These are phyloP conservation scores for Lepetodrilus schrolli DNA, from an alignment of 2,888 invertebrate genomes.

Conservation along the genomic window DNA sequence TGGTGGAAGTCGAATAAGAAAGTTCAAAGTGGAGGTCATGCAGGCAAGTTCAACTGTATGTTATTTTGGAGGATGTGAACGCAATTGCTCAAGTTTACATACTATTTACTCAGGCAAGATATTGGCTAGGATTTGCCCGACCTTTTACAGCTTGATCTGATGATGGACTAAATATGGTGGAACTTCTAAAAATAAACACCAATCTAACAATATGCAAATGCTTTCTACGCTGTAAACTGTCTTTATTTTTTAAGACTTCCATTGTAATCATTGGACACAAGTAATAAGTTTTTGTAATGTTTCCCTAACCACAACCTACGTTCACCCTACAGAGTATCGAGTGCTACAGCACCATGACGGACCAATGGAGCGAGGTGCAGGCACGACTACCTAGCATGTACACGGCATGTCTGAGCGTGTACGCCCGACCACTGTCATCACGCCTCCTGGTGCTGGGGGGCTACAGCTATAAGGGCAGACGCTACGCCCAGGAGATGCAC, in stretches of 20 bases:
- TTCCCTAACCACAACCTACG: not conserved
- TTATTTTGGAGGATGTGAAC: no score
- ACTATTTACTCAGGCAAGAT: no score
- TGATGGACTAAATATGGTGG: no score
- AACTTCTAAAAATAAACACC: no score
- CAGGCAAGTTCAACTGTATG: not conserved
- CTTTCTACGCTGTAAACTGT: no score
- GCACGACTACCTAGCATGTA: constrained; percentile 29
- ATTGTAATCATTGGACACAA: not conserved
- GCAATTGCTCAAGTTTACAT: no score
- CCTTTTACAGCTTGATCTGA: no score
- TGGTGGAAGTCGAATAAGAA: constrained; percentile 41
- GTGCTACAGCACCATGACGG: constrained; percentile 39
- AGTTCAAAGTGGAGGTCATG: not conserved
- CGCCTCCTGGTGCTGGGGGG: constrained; percentile 35
- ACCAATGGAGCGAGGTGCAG: constrained; percentile 48
- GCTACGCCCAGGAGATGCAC: constrained; percentile 7
- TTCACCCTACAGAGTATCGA: constrained; percentile 44
- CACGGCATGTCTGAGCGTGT: constrained; percentile 26
- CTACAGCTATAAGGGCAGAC: constrained; percentile 30
- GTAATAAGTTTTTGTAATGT: not conserved
- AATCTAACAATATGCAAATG: no score
- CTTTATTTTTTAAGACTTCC: no score
- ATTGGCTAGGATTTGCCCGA: no score
- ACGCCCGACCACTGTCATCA: constrained; percentile 20